Conservation (phyloP, 1,140 invertebrate species). For the Drosophila melanica region DNA sequence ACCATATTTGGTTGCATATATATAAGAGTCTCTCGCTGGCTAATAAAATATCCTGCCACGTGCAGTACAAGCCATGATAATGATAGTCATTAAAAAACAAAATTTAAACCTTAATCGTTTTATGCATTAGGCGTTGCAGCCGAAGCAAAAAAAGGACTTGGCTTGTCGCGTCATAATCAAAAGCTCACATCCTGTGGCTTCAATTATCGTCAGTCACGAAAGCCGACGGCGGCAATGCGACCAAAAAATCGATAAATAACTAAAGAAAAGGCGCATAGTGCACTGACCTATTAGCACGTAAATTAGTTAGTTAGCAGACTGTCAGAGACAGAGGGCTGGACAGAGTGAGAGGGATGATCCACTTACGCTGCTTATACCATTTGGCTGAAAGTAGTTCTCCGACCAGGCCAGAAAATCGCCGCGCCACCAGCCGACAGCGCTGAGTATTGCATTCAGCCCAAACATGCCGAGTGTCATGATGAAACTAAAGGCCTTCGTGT, state of each 20-base stretch:
- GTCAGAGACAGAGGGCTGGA: background rate
- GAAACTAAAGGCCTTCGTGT: constrained; percentile 80
- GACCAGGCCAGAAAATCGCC: constrained; percentile 72
- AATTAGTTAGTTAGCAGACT: constrained; percentile 26
- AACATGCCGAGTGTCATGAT: constrained; percentile 79
- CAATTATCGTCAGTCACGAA: constrained; percentile 68
- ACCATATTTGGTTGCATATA: too few relatives aligned
- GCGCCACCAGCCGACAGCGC: constrained; percentile 73
- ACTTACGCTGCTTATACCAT: constrained; percentile 81
- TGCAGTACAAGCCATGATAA: background rate
- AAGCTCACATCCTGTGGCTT: constrained; percentile 72
- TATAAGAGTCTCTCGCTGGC: too few relatives aligned
- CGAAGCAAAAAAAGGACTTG: constrained; percentile 25
- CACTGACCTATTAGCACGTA: constrained; percentile 69
- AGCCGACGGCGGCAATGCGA: constrained; percentile 18
- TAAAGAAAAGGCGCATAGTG: constrained; percentile 54
- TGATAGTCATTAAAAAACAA: background rate
- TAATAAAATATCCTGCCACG: too few relatives aligned
- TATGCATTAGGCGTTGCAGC: background rate
- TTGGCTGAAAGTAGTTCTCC: constrained; percentile 74
- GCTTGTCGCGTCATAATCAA: constrained; percentile 74
- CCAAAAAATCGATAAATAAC: constrained; percentile 65
- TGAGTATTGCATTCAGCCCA: constrained; percentile 71
- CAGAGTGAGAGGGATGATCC: constrained; percentile 1
- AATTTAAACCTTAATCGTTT: background rate